A percentile compares a stretch with the other conserved stretches of the same genome.
Conservation (phyloP, 2,113 vertebrate species). For the Struthidea cinerea region DNA sequence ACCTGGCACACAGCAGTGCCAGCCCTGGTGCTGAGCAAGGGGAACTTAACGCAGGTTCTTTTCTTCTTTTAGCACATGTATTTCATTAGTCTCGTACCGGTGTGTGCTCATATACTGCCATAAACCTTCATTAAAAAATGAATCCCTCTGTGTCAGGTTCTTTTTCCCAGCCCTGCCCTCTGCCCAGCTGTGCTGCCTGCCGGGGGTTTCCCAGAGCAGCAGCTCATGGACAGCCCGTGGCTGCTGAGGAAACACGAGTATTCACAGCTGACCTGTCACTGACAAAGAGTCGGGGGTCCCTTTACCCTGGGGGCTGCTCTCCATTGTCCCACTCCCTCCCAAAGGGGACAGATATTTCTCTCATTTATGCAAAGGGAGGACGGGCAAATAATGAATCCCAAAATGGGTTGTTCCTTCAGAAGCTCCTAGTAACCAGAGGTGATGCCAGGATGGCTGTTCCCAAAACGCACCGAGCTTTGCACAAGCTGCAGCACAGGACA, state of each 20-base stretch:
- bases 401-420: background rate
- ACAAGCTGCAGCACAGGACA: background rate
- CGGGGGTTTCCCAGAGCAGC: background rate
- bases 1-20: background rate
- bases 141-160: background rate
- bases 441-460: background rate
- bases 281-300: background rate
- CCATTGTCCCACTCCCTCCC: background rate
- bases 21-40: background rate
- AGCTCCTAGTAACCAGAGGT: background rate
- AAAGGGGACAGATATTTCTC: background rate
- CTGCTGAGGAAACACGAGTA: background rate
- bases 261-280: background rate
- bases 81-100: background rate
- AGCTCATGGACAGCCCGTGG: rapidly evolving
- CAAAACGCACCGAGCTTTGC: background rate
- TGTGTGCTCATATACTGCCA: background rate
- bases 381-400: background rate
- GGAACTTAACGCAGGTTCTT: background rate
- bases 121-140: background rate
- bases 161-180: background rate
- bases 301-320: background rate
- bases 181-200: background rate
- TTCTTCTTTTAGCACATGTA: background rate
- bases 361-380: background rate